Evolutionary conservation across 2,888 invertebrate genomes (phyloP), one percentile per base, ranked within the genome.

Genomic region (Scrobipalpa atriplicella): DNA sequence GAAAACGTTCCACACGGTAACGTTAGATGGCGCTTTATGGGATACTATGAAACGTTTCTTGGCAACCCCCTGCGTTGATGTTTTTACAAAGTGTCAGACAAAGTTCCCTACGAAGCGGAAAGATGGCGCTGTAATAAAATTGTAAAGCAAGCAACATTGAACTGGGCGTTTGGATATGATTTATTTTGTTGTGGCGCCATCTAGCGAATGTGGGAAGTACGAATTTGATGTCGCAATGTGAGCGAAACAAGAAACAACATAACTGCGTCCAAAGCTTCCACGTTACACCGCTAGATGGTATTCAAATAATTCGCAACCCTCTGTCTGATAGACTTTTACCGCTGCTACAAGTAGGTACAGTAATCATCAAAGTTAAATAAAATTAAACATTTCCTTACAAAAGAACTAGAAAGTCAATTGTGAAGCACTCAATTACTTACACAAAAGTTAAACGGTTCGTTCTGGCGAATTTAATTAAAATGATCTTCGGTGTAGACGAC

Each of bases 391-490:
- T 47, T 47, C 47, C 16, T 16, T 47, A 47, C 16, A 7, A 47
- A 47, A 47, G n/a, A 47, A 47, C 47, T 47, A 16, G 54, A 56
- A 56, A 21, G 19, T 56, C 21, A 13, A 21, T 13, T 21, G 21
- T 56, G 63, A 36, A 66, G 66, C 60, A 52, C 65, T 67, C 65
- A 54, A 64, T 56, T 56, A 58, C 29, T 58, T 66, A 66, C 76
- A 75, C 71, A 74, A 74, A 81, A 79, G 78, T 79, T 75, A 70
- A 72, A 72, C 73, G 72, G 69, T 79, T 79, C 76, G 81, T 81
- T 68, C 66, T 72, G 75, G 77, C 68, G 77, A 80, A 85, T 84
- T 85, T 84, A 86, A 87, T 87, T 85, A 84, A 86, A 85, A 83
- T 78, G 79, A 86, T 84, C 80, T 77, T 68, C 72, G 71, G 70